These are phyloP conservation scores for Tetragonisca angustula DNA, from an alignment of 2,888 invertebrate genomes.

Conservation along the genomic window DNA sequence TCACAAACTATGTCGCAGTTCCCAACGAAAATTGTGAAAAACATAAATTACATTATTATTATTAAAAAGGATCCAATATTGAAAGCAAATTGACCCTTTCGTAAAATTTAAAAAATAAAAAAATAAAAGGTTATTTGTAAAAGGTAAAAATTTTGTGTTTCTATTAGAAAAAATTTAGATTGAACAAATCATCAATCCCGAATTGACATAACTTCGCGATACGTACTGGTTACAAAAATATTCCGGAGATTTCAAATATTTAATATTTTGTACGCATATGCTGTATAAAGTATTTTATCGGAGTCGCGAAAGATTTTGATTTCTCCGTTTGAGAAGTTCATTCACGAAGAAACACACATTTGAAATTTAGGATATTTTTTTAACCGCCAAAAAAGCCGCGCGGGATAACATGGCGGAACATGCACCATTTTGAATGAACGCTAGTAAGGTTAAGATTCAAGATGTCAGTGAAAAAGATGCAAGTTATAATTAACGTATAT, in stretches of 20 bases:
- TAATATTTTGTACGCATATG: background rate
- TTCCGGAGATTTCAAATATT: background rate
- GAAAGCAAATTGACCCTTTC: background rate
- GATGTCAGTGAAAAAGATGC: background rate
- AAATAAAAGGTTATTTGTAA: background rate
- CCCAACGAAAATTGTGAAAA: background rate
- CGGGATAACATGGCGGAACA: conserved; percentile 25
- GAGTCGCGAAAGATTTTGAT: background rate
- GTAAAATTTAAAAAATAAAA: background rate
- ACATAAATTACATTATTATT: background rate
- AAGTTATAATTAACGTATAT: background rate
- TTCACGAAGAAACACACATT: background rate
- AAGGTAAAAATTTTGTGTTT: background rate
- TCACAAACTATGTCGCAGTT: background rate
- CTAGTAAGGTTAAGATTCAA: background rate
- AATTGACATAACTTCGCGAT: background rate
- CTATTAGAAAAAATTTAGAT: background rate
- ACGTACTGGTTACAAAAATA: background rate
- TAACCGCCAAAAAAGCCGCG: conserved; percentile 36
- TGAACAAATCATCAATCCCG: background rate
- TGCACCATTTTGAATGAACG: conserved; percentile 29
- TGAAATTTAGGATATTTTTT: background rate
- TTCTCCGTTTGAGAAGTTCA: background rate
- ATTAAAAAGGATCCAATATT: background rate
- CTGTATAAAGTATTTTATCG: background rate